Percentiles rank a stretch among this genome's conserved stretches.
These are phyloP conservation scores for Lasioglossum vierecki DNA, from an alignment of 2,888 invertebrate genomes.

Conservation along the genomic window DNA sequence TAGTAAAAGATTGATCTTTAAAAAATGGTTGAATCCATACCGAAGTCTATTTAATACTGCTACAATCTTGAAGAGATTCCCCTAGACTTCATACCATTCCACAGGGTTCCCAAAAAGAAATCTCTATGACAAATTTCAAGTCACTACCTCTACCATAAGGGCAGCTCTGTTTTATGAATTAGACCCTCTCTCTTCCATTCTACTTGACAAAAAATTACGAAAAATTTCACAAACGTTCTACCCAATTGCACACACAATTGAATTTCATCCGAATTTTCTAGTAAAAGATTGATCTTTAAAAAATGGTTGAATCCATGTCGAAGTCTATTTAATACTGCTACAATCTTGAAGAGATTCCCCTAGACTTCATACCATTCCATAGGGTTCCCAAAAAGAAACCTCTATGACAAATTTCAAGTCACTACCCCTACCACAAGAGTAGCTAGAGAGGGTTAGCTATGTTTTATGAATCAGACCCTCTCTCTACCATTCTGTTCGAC, in stretches of 20 bases:
- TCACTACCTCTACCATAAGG: not conserved
- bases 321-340: too few species aligned
- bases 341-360: too few species aligned
- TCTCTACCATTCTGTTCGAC: not conserved
- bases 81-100: too few species aligned
- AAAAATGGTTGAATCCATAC: too few species aligned
- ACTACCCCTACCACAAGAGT: too few species aligned
- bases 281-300: not conserved
- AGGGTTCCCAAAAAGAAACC: too few species aligned
- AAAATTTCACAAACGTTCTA: not conserved
- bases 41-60: too few species aligned
- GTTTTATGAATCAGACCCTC: not conserved
- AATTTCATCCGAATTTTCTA: not conserved
- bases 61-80: too few species aligned
- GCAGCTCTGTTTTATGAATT: not conserved
- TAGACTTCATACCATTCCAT: too few species aligned
- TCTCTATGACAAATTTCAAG: not conserved
- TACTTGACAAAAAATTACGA: not conserved
- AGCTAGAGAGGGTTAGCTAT: not conserved
- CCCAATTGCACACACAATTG: rapidly evolving
- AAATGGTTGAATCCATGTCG: too few species aligned
- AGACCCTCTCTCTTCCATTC: rapidly evolving
- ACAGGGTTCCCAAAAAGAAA: too few species aligned
- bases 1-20: not conserved
- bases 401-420: too few species aligned